Base-by-base conservation (phyloP, 2,113 vertebrate species). In the Cairina moschata region DNA sequence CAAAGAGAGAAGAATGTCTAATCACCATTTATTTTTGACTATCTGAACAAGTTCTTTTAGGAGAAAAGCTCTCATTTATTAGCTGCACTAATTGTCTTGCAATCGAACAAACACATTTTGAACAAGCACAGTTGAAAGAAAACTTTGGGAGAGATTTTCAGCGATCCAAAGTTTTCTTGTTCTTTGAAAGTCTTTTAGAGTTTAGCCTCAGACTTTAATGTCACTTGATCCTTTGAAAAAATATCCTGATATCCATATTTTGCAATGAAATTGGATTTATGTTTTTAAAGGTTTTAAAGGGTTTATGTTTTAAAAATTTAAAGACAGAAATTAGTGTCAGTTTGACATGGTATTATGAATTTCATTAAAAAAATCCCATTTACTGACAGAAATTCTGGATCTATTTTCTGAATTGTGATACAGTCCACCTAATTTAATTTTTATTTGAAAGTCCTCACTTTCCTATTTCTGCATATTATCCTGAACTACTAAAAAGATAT, bases 1-100 rank as follows among this genome's bases (percentile, higher is more conserved):
- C 29, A 89, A 0, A 26, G 12, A 54, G 1, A 2, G 15, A 25
- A 69, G 6, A 2, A 42, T 42, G 26, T 13, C 12, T 34, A 60
- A 4, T 9, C 54, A 54, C 8, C 15, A 22, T 50, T 86, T 52
- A 44, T 63, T 68, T 62, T 76, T 79, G 8, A 29, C 4, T 71
- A 9, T 44, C 26, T 34, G 7, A 36, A 50, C 6, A 38, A 11
- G n/a, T 6, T 0, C 3, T 29, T 84, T 77, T 75, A 67, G 54
- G 11, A 74, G 8, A 67, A 87, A 87, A 87, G 5, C 2, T 71
- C 18, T 81, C 8, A 66, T 6, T 73, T 65, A n/a, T 40, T 86
- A 77, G 11, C 36, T 82, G 9, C 12, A 28, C 3, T 62, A 86
- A 74, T 58, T 69, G 3, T 42, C 34, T 87, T 74, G 55, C 17